Percentiles rank a stretch among this genome's conserved stretches.
Evolutionary conservation across 2,113 vertebrate genomes (phyloP).

Genomic region (Irena cyanogastra): DNA sequence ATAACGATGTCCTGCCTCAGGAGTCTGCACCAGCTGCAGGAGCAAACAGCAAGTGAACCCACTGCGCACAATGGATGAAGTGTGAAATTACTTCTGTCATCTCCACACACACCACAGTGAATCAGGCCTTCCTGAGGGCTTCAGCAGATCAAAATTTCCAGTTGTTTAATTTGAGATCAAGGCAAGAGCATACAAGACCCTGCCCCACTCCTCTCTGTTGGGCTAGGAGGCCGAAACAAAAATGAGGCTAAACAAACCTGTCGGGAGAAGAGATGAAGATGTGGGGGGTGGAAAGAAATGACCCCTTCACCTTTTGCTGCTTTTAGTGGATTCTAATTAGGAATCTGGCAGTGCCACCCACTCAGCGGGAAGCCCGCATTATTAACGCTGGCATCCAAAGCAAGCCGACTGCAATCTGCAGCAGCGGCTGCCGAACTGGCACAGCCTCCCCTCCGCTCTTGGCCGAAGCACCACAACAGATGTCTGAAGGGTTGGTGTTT

Average conservation of each 20-base stretch:
- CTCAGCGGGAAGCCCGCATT: constrained; percentile 62
- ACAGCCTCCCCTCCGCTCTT: constrained; percentile 47
- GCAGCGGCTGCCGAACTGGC: constrained; percentile 55
- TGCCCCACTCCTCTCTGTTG: not conserved
- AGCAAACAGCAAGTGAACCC: not conserved
- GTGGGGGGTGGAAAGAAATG: not conserved
- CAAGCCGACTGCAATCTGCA: constrained; percentile 47
- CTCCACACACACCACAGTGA: not conserved
- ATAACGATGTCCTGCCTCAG: not conserved
- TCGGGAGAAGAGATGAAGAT: not conserved
- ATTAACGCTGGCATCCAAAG: constrained; percentile 62
- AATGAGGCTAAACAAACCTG: not conserved
- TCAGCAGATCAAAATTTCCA: not conserved
- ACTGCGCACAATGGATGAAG: constrained; percentile 25
- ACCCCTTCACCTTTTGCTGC: constrained; percentile 16
- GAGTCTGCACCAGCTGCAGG: constrained; percentile 12
- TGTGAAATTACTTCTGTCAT: constrained; percentile 47
- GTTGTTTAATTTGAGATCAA: not conserved
- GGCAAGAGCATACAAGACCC: not conserved
- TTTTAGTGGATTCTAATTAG: constrained; percentile 67
- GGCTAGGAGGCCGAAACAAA: not conserved
- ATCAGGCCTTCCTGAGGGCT: not conserved
- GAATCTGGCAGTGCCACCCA: constrained; percentile 52
- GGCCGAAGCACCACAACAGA: constrained; percentile 66
- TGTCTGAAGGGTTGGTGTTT: constrained; percentile 56